A percentile compares a stretch with the other conserved stretches of the same genome.
Evolutionary conservation across 2,888 invertebrate species (phyloP).

Genomic region (Stenodema calcarata): DNA sequence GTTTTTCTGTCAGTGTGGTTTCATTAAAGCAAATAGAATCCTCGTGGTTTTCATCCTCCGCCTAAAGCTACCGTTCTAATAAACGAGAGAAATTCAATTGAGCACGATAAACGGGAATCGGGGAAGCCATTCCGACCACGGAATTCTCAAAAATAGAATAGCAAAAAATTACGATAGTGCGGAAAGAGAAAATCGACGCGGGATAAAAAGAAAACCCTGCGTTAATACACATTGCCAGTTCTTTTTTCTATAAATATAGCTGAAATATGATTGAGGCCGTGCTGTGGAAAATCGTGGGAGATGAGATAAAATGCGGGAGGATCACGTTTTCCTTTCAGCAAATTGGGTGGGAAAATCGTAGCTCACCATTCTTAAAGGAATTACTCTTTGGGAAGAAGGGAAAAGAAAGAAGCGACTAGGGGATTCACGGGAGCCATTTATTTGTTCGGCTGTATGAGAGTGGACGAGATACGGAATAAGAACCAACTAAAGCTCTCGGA

Average conservation of each 20-base stretch:
- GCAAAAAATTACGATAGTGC: neutral
- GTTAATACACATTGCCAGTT: neutral
- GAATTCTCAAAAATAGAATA: neutral
- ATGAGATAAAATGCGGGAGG: neutral
- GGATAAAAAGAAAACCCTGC: neutral
- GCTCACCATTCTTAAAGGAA: constrained; percentile 19
- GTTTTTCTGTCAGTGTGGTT: neutral
- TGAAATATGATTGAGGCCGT: constrained; percentile 10
- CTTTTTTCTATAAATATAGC: constrained; percentile 9
- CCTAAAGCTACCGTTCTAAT: no score
- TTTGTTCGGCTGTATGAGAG: constrained; percentile 28
- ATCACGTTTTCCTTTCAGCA: constrained; percentile 31
- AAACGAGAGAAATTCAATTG: neutral
- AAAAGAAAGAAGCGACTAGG: constrained; percentile 14
- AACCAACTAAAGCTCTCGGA: neutral
- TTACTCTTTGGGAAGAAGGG: constrained; percentile 10
- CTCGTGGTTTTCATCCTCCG: no score
- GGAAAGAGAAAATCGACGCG: neutral
- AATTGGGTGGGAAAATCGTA: constrained; percentile 30
- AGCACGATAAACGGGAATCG: neutral
- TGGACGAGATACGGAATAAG: constrained; percentile 14
- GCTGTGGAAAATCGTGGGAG: neutral
- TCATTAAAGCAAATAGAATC: no score
- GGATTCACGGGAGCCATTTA: constrained; percentile 29
- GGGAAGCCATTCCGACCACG: neutral